Conservation (phyloP, 2,113 vertebrate species). For the Theropithecus gelada region DNA sequence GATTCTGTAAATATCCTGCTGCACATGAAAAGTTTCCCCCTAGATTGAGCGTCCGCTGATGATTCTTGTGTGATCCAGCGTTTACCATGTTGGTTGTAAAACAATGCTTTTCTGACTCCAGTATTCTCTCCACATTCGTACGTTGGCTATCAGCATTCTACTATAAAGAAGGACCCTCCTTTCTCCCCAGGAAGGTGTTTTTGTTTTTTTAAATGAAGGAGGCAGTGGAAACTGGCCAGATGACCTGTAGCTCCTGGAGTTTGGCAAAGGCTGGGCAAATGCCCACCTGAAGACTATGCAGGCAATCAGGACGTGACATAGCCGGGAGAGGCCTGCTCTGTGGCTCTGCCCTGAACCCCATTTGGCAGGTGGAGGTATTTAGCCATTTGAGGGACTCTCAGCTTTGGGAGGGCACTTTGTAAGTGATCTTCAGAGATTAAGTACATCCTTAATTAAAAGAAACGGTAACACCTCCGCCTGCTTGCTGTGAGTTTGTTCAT, state of each 20-base stretch:
- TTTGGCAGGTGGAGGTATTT: accelerated
- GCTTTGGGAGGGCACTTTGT: neutral
- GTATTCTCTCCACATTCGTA: neutral
- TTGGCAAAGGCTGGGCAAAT: neutral
- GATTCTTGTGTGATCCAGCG: neutral
- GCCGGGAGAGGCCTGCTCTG: neutral
- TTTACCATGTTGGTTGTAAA: neutral
- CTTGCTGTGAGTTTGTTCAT: slow-evolving; percentile 14
- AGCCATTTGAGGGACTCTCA: neutral
- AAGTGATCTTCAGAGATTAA: slow-evolving; percentile 16
- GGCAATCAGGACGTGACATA: neutral
- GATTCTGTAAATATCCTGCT: neutral
- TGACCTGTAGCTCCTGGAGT: neutral
- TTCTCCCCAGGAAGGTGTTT: neutral
- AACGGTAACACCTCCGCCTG: neutral
- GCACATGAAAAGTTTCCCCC: neutral
- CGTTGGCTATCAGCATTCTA: neutral
- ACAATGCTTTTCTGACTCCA: neutral
- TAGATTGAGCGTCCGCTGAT: neutral
- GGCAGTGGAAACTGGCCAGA: accelerated
- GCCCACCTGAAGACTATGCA: neutral
- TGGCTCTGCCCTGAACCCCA: neutral
- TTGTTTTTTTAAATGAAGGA: neutral
- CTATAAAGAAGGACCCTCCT: neutral
- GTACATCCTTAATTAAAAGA: slow-evolving; percentile 31